Percentiles rank a stretch among this genome's conserved stretches.
phyloP scores from a whole-genome alignment of 2,797 vertebrate species.

The Notoglanidium macrostoma region DNA sequence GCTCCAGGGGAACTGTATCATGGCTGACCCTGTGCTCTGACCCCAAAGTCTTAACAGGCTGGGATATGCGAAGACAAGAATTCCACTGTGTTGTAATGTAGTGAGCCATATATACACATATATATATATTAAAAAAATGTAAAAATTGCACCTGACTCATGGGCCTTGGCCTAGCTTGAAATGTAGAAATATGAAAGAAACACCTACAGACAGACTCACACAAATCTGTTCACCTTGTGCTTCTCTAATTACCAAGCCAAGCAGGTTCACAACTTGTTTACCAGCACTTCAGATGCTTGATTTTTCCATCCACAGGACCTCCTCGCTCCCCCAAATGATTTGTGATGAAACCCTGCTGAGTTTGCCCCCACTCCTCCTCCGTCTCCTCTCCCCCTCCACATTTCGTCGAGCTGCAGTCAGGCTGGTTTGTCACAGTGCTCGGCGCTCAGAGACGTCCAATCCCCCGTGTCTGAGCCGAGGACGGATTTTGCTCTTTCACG shows the following conservation, averaged over 20 bases:
- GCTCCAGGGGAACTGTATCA: too few relatives aligned
- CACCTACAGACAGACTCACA: neutral
- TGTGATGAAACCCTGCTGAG: constrained; percentile 10
- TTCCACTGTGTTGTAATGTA: too few relatives aligned
- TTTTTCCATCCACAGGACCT: constrained; percentile 23
- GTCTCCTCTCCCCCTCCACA: neutral
- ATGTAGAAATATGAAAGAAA: neutral
- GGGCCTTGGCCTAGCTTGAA: too few relatives aligned
- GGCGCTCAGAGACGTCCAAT: neutral
- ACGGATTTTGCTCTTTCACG: constrained; percentile 27
- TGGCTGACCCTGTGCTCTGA: too few relatives aligned
- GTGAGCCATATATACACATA: too few relatives aligned
- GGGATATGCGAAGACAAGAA: too few relatives aligned
- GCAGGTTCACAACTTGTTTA: constrained; percentile 4
- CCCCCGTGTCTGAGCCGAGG: neutral
- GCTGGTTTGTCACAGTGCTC: neutral
- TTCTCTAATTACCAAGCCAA: constrained; percentile 7
- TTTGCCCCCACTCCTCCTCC: neutral
- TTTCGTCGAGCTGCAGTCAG: neutral
- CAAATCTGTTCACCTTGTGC: neutral
- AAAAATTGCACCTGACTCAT: too few relatives aligned
- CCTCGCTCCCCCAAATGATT: constrained; percentile 9
- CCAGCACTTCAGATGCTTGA: constrained; percentile 20
- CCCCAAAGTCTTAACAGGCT: too few relatives aligned
- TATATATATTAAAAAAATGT: too few relatives aligned